A percentile compares a stretch with the other conserved stretches of the same genome.
Conservation (phyloP, 2,888 invertebrate species). For the Orthosia cruda region DNA sequence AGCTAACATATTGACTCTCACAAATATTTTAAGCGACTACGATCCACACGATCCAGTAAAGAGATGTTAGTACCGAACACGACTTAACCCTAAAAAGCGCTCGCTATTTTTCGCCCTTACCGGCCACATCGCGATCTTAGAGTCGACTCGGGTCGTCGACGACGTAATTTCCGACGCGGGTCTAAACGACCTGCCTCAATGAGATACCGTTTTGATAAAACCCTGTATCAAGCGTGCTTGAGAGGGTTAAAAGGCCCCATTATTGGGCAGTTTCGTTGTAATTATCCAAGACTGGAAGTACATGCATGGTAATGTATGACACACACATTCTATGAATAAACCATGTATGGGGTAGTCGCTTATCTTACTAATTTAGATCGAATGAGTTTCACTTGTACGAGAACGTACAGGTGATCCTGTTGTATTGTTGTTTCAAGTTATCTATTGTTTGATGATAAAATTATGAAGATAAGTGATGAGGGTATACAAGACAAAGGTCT, state of each 20-base stretch:
- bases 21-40: not conserved
- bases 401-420: constrained; percentile 16
- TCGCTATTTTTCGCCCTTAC: constrained; percentile 71
- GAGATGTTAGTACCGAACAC: constrained; percentile 64
- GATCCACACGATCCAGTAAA: constrained; percentile 36
- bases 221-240: constrained; percentile 73
- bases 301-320: constrained; percentile 61
- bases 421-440: constrained; percentile 31
- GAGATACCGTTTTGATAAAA: constrained; percentile 80
- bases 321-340: constrained; percentile 39
- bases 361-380: constrained; percentile 48
- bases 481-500: constrained; percentile 20
- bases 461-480: constrained; percentile 31
- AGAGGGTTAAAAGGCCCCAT: constrained; percentile 74
- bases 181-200: constrained; percentile 79
- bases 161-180: constrained; percentile 81
- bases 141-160: constrained; percentile 61
- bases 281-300: constrained; percentile 68
- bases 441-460: constrained; percentile 35
- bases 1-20: not conserved
- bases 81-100: constrained; percentile 70
- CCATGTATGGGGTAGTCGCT: not conserved
- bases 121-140: constrained; percentile 55
- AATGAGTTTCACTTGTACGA: constrained; percentile 23
- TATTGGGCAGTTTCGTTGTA: constrained; percentile 73